phyloP scores from a whole-genome alignment of 1,140 invertebrate species.

The Dinothrombium tinctorium region DNA sequence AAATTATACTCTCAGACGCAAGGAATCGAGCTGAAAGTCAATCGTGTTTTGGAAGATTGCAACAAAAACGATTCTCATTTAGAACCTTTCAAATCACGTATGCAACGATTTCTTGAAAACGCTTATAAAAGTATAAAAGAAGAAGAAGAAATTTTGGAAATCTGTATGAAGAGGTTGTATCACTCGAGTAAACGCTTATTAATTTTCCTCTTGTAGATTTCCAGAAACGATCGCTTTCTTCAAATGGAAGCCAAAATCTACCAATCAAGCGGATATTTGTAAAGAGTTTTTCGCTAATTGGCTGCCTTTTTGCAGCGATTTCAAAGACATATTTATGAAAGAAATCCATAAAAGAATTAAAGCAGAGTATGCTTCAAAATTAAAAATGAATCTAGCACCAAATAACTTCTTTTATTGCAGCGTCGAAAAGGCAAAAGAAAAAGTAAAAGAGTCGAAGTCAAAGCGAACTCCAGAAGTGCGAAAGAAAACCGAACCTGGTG shows the following conservation, averaged over 20 bases:
- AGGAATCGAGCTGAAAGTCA: constrained; percentile 16
- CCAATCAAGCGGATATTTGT: constrained; percentile 41
- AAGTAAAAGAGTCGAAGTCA: background rate
- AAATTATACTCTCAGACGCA: constrained; percentile 5
- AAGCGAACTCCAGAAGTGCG: background rate
- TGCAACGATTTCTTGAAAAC: constrained; percentile 44
- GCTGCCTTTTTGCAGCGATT: constrained; percentile 70
- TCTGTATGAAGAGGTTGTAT: constrained; percentile 19
- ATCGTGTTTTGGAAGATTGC: constrained; percentile 19
- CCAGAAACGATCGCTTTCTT: constrained; percentile 58
- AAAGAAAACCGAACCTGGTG: background rate
- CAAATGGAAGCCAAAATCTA: constrained; percentile 52
- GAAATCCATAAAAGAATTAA: constrained; percentile 54
- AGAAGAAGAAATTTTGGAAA: constrained; percentile 23
- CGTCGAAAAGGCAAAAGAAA: background rate
- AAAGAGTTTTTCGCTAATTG: constrained; percentile 73
- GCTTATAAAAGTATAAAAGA: constrained; percentile 21
- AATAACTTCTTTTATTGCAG: background rate
- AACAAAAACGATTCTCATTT: constrained; percentile 31
- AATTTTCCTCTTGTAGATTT: constrained; percentile 30
- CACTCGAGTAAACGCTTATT: background rate
- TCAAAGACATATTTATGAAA: constrained; percentile 86
- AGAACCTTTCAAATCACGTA: constrained; percentile 67
- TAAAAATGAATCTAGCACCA: background rate
- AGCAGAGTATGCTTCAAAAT: constrained; percentile 25